Conservation (phyloP, 2,113 vertebrate genomes). For the Sceloporus undulatus region DNA sequence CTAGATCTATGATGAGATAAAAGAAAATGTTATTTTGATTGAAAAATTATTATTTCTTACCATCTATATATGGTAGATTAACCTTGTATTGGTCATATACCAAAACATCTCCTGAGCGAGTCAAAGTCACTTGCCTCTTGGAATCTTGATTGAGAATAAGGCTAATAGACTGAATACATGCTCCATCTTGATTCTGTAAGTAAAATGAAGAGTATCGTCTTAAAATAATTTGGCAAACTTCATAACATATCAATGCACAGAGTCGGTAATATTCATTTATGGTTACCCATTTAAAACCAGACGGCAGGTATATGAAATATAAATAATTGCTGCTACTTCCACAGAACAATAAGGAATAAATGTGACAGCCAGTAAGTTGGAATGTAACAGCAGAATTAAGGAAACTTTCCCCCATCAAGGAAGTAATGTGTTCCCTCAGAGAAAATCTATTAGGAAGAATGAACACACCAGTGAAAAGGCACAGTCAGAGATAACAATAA, state of each 20-base stretch:
- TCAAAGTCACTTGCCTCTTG: conserved; percentile 92
- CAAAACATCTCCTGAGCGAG: conserved; percentile 90
- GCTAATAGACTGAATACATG: conserved; percentile 93
- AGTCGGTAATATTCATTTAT: background rate
- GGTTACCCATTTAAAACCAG: background rate
- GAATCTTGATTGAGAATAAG: conserved; percentile 91
- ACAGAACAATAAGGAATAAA: background rate
- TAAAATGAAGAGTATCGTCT: conserved; percentile 40
- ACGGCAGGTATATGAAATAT: background rate
- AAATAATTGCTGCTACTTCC: background rate
- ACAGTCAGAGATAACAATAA: background rate
- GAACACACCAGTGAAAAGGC: background rate
- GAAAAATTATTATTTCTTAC: conserved; percentile 75
- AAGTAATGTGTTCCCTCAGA: background rate
- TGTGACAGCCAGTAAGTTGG: background rate
- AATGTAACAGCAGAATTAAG: background rate
- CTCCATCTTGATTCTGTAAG: conserved; percentile 90
- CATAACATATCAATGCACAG: background rate
- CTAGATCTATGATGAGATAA: background rate
- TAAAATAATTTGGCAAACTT: background rate
- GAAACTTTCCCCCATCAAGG: background rate
- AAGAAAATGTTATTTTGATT: background rate
- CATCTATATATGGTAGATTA: conserved; percentile 91
- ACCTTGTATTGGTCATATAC: conserved; percentile 92
- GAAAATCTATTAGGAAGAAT: background rate